phyloP scores from a whole-genome alignment of 2,113 vertebrate species.

The Cyanistes caeruleus region DNA sequence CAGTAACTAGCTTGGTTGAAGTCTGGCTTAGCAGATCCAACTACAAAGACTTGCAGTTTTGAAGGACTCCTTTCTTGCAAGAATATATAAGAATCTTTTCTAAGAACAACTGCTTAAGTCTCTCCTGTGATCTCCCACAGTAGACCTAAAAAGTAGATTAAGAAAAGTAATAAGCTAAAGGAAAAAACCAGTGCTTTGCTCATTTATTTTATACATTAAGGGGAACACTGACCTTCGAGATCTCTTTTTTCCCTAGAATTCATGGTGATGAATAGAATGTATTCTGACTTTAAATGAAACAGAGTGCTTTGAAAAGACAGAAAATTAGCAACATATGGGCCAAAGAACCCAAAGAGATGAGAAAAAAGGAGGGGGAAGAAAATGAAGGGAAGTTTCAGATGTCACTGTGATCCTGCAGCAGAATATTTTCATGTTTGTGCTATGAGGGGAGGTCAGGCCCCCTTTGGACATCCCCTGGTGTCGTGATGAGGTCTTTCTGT shows the following conservation, averaged over 20 bases:
- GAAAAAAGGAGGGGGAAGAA: conserved; percentile 44
- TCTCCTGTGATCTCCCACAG: conserved; percentile 60
- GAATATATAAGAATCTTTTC: conserved; percentile 53
- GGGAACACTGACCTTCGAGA: conserved; percentile 58
- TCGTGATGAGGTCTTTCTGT: neutral
- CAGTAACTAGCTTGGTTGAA: conserved; percentile 36
- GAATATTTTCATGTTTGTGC: conserved; percentile 5
- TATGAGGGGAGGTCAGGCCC: neutral
- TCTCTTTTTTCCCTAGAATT: conserved; percentile 50
- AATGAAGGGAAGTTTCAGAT: conserved; percentile 62
- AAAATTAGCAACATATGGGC: conserved; percentile 78
- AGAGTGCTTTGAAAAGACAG: conserved; percentile 74
- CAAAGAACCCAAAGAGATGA: conserved; percentile 61
- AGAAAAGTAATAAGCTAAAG: conserved; percentile 51
- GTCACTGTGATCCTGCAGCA: conserved; percentile 28
- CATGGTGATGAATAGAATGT: conserved; percentile 63
- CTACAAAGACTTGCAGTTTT: conserved; percentile 41
- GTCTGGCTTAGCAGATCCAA: conserved; percentile 21
- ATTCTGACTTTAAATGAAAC: conserved; percentile 72
- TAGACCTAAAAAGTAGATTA: conserved; percentile 67
- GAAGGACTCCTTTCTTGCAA: conserved; percentile 40
- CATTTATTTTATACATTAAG: conserved; percentile 67
- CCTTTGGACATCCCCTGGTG: neutral
- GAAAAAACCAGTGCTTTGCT: conserved; percentile 4
- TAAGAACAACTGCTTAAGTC: neutral